Base-by-base conservation (phyloP, 2,797 vertebrate species). In the Chaunax sp. region DNA sequence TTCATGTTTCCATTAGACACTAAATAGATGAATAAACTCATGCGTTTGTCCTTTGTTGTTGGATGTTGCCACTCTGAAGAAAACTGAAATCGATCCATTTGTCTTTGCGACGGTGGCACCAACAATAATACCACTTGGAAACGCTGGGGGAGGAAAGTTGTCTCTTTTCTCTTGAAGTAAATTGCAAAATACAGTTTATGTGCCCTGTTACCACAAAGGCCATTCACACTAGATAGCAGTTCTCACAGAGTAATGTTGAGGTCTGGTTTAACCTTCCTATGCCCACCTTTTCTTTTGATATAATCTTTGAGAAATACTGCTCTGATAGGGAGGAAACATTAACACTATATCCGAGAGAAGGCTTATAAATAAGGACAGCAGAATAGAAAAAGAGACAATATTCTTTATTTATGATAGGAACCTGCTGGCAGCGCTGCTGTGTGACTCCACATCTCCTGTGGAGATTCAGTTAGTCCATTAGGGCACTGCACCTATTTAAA, bases 401-500 rank as follows among this genome's bases (percentile, higher is more conserved):
- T 75, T 80, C 51, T 79, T 84, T 69, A 86, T 88, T 78, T 82
- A 84, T 77, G 41, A 23, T 20, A 37, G 52, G 64, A 58, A 43
- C 43, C 63, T 47, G 76, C 62, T 51, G 22, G 37, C 26, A 33
- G 60, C 73, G 67, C 58, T 52, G 57, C 51, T 40, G 72, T 68
- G 62, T 62, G 71, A 81, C 80, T 80, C 87, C 88, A 84, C 84
- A 88, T 78, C 80, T 88, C 71, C 63, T n/a, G 20, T 14, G 7
- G 67, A 79, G 61, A 67, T 51, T 44, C 51, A 68, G 69, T 81
- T 70, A 81, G 75, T 83, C 81, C 62, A 85, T 91, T 87, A 85
- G 79, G 72, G 77, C 69, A 65, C 77, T 68, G 75, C 55, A 75
- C 80, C 81, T 84, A 72, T 81, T 88, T 82, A 87, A 92, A 91